Conservation (phyloP, 2,113 vertebrate species). For the Epinephelus cyanopodus region DNA sequence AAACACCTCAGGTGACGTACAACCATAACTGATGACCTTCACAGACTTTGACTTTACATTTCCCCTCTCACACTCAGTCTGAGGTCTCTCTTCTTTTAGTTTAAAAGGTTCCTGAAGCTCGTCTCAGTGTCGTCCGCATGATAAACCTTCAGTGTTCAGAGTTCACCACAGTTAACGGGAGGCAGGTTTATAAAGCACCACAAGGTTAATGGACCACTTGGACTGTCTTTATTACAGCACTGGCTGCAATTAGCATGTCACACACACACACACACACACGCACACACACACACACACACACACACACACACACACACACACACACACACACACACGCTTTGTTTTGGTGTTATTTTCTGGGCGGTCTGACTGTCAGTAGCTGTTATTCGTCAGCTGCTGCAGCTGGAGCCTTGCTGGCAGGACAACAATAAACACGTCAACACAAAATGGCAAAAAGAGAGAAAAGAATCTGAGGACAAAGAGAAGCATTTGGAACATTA, state of each 20-base stretch:
- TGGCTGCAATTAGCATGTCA: conserved; percentile 32
- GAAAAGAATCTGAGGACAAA: neutral
- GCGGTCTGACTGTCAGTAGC: conserved; percentile 62
- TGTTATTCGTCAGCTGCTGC: conserved; percentile 41
- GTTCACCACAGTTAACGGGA: conserved; percentile 15
- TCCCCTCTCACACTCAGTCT: neutral
- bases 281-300: conserved; percentile 21
- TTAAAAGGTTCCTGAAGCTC: neutral
- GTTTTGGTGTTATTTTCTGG: conserved; percentile 50
- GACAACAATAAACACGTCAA: conserved; percentile 6
- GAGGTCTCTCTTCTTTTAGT: neutral
- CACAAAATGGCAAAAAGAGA: conserved; percentile 5
- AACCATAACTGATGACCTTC: neutral
- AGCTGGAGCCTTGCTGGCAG: conserved; percentile 23
- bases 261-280: neutral
- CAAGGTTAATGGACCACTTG: conserved; percentile 47
- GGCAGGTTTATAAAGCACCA: conserved; percentile 21
- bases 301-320: conserved; percentile 1
- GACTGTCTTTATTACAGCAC: conserved; percentile 48
- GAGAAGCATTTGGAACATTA: neutral
- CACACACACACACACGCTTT: neutral
- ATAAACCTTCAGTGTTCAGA: conserved; percentile 29
- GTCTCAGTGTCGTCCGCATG: neutral
- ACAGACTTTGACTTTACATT: too few relatives aligned
- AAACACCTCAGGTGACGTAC: neutral